Conservation (phyloP, 1,140 invertebrate species). For the Aradophagus sp. region DNA sequence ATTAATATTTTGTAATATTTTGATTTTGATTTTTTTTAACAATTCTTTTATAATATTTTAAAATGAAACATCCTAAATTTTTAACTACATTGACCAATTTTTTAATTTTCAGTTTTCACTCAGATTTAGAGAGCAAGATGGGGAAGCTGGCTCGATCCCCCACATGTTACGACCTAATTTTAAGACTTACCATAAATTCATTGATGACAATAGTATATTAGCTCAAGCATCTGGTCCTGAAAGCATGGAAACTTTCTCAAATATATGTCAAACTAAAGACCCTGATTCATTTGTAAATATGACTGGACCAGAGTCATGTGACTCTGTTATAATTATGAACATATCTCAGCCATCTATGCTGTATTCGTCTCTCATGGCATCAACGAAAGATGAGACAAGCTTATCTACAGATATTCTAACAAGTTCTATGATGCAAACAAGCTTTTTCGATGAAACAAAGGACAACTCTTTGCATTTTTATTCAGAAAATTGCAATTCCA, state of each 20-base stretch:
- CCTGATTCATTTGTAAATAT: slow-evolving; percentile 68
- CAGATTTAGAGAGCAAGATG: slow-evolving; percentile 21
- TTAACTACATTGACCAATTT: too few relatives aligned
- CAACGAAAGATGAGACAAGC: slow-evolving; percentile 37
- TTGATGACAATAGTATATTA: not conserved
- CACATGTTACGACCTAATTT: slow-evolving; percentile 46
- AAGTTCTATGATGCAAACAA: slow-evolving; percentile 69
- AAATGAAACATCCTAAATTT: too few relatives aligned
- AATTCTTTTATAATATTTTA: not conserved
- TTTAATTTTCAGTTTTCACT: slow-evolving; percentile 21
- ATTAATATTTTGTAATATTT: slow-evolving; percentile 4
- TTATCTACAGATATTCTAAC: slow-evolving; percentile 59
- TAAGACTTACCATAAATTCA: slow-evolving; percentile 3
- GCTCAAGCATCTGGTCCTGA: slow-evolving; percentile 56
- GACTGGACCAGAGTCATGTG: slow-evolving; percentile 62
- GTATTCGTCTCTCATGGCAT: slow-evolving; percentile 59
- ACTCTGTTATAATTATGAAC: slow-evolving; percentile 68
- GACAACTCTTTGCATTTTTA: too few relatives aligned
- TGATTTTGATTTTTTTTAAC: not conserved
- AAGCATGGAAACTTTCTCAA: slow-evolving; percentile 68
- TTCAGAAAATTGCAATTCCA: too few relatives aligned
- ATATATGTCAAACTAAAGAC: slow-evolving; percentile 67
- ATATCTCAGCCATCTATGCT: slow-evolving; percentile 68
- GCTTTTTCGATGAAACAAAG: slow-evolving; percentile 63
- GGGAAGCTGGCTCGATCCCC: slow-evolving; percentile 26